Evolutionary conservation across 2,797 vertebrate genomes (phyloP).

Genomic region (Bradypodion pumilum): DNA sequence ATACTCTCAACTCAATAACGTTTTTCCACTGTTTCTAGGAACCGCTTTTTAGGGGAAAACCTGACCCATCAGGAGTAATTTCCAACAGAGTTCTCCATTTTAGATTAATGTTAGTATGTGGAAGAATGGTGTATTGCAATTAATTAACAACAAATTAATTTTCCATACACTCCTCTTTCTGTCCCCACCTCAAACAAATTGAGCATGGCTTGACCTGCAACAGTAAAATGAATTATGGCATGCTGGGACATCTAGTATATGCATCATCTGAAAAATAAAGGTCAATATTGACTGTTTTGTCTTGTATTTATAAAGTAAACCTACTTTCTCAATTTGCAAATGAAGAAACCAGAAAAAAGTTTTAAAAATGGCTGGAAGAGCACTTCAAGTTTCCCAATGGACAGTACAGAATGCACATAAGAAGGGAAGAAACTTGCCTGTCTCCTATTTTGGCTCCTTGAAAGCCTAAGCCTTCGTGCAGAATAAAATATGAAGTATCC

Average conservation of each 20-base stretch:
- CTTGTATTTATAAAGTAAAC: not conserved
- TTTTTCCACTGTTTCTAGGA: not conserved
- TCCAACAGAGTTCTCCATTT: not conserved
- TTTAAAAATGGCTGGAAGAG: not conserved
- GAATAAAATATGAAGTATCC: conserved; percentile 91
- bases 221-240: not conserved
- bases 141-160: too few relatives aligned
- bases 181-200: not conserved
- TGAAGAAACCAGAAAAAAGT: not conserved
- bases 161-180: not conserved
- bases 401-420: not conserved
- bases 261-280: not conserved
- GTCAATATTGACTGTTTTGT: not conserved
- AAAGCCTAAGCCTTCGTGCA: conserved; percentile 79
- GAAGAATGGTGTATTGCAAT: too few relatives aligned
- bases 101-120: not conserved
- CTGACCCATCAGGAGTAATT: not conserved
- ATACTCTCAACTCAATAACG: not conserved
- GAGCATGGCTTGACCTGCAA: too few relatives aligned
- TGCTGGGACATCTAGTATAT: not conserved
- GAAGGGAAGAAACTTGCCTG: conserved; percentile 70
- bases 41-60: not conserved
- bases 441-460: conserved; percentile 76
- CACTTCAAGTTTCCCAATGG: not conserved
- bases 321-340: not conserved